Base-by-base conservation (phyloP, 2,797 vertebrate species). In the Acrossocheilus fasciatus region DNA sequence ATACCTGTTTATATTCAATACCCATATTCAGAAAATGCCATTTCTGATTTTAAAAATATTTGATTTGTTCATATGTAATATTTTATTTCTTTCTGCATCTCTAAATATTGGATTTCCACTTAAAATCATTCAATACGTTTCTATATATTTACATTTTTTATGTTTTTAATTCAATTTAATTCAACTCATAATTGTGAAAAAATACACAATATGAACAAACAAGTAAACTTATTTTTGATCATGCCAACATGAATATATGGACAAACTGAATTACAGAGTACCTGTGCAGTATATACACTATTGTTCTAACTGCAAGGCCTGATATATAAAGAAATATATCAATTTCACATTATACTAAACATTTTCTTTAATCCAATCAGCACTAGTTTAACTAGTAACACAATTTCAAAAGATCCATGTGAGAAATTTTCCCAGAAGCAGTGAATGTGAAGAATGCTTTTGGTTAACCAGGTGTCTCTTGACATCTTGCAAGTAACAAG, bases 371-470 rank as follows among this genome's bases (percentile, higher is more conserved):
- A 30, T 6, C 7, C 14, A 74, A 26, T 74, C 23, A 47, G 12
- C n/a, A 47, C 14, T 72, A 43, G 11, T 72, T 39, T 43, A 43
- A 41, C 36, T n/a, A 23, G 2, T 73, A 12, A 26, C 17, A 45
- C 7, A 30, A 26, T n/a, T 77, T 77, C 6, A 78, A 17, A 36
- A 78, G 14, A 14, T 62, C 1, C 17, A 18, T 52, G 26, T 18
- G 14, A 7, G n/a, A 79, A 62, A 62, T 0, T 0, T 45, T 30
- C 23, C n/a, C 8, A 18, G 39, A 45, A 18, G n/a, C 57, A 79
- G 7, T 41, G 81, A 82, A 82, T 82, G 68, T 57, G 14, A 72
- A 72, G 23, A 82, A 82, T 82, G 81, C 23, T 4, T 62, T 70
- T 41, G 14, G 34, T 26, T 26, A 54, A n/a, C 10, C 18, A 76